Base-by-base conservation (phyloP, 2,113 vertebrate species). In the Vidua macroura region DNA sequence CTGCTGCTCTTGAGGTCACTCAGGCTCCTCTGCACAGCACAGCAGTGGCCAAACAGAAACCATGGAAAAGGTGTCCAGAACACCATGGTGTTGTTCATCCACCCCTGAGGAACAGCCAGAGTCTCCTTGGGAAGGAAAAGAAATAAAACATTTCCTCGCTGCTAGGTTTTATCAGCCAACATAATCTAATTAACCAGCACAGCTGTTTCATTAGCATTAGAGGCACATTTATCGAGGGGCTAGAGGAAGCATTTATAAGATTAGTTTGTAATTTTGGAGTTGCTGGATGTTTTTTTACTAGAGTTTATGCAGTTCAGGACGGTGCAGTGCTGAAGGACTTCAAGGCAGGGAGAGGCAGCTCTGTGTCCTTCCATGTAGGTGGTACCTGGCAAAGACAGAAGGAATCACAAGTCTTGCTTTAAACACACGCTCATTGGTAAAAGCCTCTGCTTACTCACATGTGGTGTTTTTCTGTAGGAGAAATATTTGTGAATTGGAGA, bases 91-190 rank as follows among this genome's bases (percentile, higher is more conserved):
- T 31, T 21, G 11, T 31, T 68, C 53, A 24, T 5, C 30, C 9
- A 8, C 15, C 15, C 37, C 30, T 0, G 0, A 63, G 15, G 20
- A 28, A 33, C 37, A 35, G 16, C 15, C 41, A 19, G 2, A 0
- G 0, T 13, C 60, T 74, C 25, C 39, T 63, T 8, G 51, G 33
- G 19, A 67, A 78, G 19, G 41, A 17, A 53, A 24, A 41, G 8
- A 30, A 17, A 23, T 1, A 28, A 75, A 96, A 63, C 9, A 30
- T 39, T 63, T 28, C 30, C 19, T 78, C 23, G 8, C 48, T 82
- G 73, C 28, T 70, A 64, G 35, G 62, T 79, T 85, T 78, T 72
- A 48, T 46, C 75, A 73, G 62, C 49, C 44, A 52, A 6, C 24
- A 35, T 19, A 75, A 69, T 37, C 55, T 81, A 86, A 91, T 86